Evolutionary conservation across 2,888 invertebrate species (phyloP).

Genomic region (Synanthedon tipuliformis): DNA sequence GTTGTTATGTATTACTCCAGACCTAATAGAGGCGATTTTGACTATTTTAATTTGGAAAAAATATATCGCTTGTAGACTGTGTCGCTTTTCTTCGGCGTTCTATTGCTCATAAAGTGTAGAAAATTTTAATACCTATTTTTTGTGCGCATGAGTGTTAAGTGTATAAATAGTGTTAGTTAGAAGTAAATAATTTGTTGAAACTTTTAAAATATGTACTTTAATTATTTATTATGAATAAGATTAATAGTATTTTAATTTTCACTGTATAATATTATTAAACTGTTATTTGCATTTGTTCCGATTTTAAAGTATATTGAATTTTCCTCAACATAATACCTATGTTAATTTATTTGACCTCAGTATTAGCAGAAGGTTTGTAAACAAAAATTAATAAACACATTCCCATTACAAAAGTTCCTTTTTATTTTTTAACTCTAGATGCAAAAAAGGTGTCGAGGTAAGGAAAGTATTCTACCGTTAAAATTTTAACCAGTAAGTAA

Average conservation of each 20-base stretch:
- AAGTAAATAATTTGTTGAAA: slow-evolving; percentile 22
- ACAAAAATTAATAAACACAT: slow-evolving; percentile 9
- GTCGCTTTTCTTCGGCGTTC: no score
- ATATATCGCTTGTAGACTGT: no score
- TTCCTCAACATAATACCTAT: not conserved
- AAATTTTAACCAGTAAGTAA: no score
- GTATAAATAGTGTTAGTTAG: slow-evolving; percentile 22
- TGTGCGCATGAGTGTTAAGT: slow-evolving; percentile 4
- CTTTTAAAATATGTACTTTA: slow-evolving; percentile 21
- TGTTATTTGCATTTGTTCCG: no score
- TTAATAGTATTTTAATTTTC: not conserved
- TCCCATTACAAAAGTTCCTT: slow-evolving; percentile 7
- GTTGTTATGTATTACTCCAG: no score
- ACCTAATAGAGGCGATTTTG: no score
- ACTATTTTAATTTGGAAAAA: no score
- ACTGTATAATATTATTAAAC: no score
- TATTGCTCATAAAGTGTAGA: not conserved
- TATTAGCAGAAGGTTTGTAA: not conserved
- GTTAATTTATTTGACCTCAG: not conserved
- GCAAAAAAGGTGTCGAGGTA: no score
- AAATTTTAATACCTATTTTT: not conserved
- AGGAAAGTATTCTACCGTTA: no score
- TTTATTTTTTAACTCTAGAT: not conserved
- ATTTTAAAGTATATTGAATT: not conserved
- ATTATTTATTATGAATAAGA: slow-evolving; percentile 14